Conservation (phyloP, 2,797 vertebrate species). For the Clarias platycephalus region DNA sequence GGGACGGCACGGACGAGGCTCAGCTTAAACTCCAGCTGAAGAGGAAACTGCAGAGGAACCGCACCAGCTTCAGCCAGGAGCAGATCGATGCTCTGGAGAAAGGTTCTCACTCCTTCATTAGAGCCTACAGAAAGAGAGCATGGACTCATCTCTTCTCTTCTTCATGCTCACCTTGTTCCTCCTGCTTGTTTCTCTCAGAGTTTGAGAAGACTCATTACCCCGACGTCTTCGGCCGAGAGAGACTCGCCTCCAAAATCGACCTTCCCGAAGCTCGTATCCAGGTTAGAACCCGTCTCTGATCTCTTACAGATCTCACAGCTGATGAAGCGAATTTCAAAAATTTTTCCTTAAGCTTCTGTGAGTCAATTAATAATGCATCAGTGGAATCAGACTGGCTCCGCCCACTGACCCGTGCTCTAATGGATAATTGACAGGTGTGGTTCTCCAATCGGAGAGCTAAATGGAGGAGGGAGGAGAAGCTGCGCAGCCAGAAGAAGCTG, state of each 20-base stretch:
- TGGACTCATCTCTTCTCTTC: conserved; percentile 38
- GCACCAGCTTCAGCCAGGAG: conserved; percentile 86
- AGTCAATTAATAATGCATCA: conserved; percentile 36
- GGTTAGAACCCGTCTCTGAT: conserved; percentile 61
- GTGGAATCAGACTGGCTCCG: conserved; percentile 16
- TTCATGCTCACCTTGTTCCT: neutral
- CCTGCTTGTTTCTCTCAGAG: conserved; percentile 64
- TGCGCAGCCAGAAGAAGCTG: conserved; percentile 82
- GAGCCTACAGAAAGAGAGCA: neutral
- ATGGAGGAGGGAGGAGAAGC: conserved; percentile 87
- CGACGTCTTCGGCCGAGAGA: conserved; percentile 85
- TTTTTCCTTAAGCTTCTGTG: neutral
- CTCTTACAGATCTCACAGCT: neutral
- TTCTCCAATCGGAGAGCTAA: conserved; percentile 89
- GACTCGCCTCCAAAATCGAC: conserved; percentile 85
- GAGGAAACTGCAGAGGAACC: conserved; percentile 85
- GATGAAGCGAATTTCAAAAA: neutral
- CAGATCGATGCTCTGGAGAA: conserved; percentile 88
- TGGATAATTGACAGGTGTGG: conserved; percentile 78
- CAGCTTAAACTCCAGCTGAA: conserved; percentile 86
- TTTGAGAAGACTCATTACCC: conserved; percentile 88
- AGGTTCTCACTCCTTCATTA: conserved; percentile 69
- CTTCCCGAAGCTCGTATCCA: conserved; percentile 86
- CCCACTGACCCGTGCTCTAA: conserved; percentile 44
- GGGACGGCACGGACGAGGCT: conserved; percentile 68